These are phyloP conservation scores for Whitmania pigra DNA, from an alignment of 1,140 invertebrate species.

Conservation along the genomic window DNA sequence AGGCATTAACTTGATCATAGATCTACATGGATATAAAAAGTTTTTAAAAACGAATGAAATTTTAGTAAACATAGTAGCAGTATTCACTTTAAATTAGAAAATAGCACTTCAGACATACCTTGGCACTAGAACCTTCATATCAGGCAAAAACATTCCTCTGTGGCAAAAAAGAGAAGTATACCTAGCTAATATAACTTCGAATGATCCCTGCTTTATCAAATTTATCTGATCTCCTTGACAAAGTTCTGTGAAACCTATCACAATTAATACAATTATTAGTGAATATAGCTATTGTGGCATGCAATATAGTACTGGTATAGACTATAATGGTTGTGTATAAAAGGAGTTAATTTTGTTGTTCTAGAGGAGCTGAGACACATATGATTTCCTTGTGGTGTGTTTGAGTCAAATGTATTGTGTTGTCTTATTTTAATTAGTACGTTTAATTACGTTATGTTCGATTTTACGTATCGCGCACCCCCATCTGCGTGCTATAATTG, in stretches of 20 bases:
- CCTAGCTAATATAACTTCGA: slow-evolving; percentile 39
- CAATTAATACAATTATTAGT: not conserved
- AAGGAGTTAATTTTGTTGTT: too few species aligned
- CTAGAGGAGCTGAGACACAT: too few species aligned
- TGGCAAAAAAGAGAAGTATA: slow-evolving; percentile 36
- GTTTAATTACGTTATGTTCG: too few species aligned
- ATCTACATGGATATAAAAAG: slow-evolving; percentile 25
- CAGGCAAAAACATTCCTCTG: slow-evolving; percentile 37
- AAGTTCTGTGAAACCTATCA: slow-evolving; percentile 69
- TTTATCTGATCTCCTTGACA: slow-evolving; percentile 92
- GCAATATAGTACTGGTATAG: too few species aligned
- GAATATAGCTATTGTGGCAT: too few species aligned
- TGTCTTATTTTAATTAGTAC: too few species aligned
- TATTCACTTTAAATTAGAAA: slow-evolving; percentile 5
- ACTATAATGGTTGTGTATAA: too few species aligned
- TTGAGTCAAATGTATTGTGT: too few species aligned
- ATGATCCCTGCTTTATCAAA: slow-evolving; percentile 63
- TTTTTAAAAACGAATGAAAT: not conserved
- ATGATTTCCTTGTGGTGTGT: too few species aligned
- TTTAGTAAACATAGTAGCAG: too few species aligned
- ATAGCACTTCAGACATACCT: not conserved
- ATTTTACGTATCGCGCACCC: too few species aligned
- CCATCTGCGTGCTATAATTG: too few species aligned
- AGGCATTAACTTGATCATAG: slow-evolving; percentile 32
- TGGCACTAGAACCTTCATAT: slow-evolving; percentile 26